phyloP scores from a whole-genome alignment of 2,797 vertebrate species.

The Pipistrellus pipistrellus region DNA sequence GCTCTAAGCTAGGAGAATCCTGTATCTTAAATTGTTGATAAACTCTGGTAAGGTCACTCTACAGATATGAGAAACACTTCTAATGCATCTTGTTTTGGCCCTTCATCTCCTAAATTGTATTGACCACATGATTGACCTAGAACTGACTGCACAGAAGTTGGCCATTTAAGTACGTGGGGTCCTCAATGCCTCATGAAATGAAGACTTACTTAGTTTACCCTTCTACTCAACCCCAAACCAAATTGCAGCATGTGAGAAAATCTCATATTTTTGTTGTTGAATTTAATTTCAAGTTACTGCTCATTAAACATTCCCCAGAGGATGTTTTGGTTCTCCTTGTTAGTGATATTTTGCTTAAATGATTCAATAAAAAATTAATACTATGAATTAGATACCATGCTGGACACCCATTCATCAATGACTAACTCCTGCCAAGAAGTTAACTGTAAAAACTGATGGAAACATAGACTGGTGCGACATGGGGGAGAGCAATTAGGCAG shows the following conservation, averaged over 20 bases:
- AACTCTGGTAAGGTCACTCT: not conserved
- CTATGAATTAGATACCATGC: not conserved
- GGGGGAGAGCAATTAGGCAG: not conserved
- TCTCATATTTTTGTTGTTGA: not conserved
- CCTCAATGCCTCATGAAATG: not conserved
- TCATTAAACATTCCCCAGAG: not conserved
- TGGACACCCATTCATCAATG: not conserved
- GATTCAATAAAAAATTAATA: not conserved
- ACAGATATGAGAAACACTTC: not conserved
- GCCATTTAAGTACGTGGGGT: not conserved
- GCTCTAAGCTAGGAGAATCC: not conserved
- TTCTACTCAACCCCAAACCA: constrained; percentile 5
- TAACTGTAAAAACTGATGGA: too few relatives aligned
- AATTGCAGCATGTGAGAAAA: not conserved
- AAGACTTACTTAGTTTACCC: not conserved
- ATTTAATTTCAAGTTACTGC: constrained; percentile 42
- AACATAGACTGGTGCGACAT: fast-evolving
- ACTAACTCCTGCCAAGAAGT: not conserved
- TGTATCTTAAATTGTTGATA: not conserved
- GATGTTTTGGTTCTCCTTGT: not conserved
- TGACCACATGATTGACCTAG: not conserved
- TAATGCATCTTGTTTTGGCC: not conserved
- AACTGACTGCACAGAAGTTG: not conserved
- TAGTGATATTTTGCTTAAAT: constrained; percentile 17
- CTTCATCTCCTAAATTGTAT: not conserved